phyloP scores from a whole-genome alignment of 2,797 vertebrate genomes.

The Schizothorax lantsangensis region DNA sequence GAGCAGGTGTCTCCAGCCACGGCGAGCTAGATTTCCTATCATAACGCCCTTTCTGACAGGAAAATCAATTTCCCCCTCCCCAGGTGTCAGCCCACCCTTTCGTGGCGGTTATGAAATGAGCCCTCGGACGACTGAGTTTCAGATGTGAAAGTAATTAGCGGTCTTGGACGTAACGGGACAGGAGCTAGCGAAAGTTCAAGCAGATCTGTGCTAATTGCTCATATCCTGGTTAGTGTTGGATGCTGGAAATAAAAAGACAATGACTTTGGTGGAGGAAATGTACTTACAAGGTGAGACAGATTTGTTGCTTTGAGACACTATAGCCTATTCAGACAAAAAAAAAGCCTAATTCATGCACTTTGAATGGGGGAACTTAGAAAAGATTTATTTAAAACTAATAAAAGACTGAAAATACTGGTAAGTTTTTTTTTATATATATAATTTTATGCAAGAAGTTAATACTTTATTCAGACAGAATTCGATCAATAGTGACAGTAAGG shows the following conservation, averaged over 20 bases:
- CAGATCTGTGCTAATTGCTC: slow-evolving; percentile 62
- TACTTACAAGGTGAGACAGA: slow-evolving; percentile 25
- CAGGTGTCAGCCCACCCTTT: slow-evolving; percentile 61
- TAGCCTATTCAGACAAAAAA: slow-evolving; percentile 37
- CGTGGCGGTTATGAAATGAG: slow-evolving; percentile 66
- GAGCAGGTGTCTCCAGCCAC: slow-evolving; percentile 80
- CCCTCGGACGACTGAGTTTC: slow-evolving; percentile 61
- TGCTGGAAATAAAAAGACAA: slow-evolving; percentile 41
- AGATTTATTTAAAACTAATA: neutral
- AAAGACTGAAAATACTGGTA: neutral
- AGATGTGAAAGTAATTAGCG: slow-evolving; percentile 70
- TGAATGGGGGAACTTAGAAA: neutral
- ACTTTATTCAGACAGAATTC: neutral
- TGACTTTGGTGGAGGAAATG: slow-evolving; percentile 26
- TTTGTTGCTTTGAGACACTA: slow-evolving; percentile 4
- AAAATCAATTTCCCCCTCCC: slow-evolving; percentile 79
- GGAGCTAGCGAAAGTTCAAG: slow-evolving; percentile 49
- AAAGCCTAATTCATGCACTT: neutral
- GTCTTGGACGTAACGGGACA: slow-evolving; percentile 46
- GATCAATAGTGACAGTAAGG: neutral
- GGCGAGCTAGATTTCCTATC: slow-evolving; percentile 77
- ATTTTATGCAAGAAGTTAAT: neutral
- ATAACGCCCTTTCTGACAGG: slow-evolving; percentile 77
- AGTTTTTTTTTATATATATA: too few species aligned
- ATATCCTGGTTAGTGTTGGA: slow-evolving; percentile 48